phyloP scores from a whole-genome alignment of 2,797 vertebrate species.

The Rhinatrema bivittatum region DNA sequence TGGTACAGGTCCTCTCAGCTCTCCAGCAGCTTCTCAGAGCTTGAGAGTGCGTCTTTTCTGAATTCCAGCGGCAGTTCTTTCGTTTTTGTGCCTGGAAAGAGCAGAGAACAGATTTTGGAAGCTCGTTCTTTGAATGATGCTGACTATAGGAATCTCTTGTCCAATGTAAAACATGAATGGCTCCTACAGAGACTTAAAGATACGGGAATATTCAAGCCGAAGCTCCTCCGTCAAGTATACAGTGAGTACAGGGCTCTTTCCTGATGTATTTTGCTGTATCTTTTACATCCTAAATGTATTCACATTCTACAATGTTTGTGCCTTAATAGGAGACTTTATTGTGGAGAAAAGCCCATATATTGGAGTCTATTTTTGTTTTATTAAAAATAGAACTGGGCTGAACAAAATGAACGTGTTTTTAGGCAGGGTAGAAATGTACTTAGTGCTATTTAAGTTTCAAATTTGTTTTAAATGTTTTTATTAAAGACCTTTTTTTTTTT shows the following conservation, averaged over 20 bases:
- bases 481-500: no score
- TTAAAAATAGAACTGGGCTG: no score
- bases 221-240: slow-evolving; percentile 41
- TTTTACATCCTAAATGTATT: no score
- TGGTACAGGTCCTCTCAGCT: slow-evolving; percentile 8
- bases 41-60: neutral
- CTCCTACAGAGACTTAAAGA: slow-evolving; percentile 63
- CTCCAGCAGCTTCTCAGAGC: slow-evolving; percentile 25
- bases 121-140: slow-evolving; percentile 50
- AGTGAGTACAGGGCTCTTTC: slow-evolving; percentile 56
- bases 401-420: no score
- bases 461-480: no score
- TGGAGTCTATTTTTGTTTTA: no score
- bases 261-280: no score
- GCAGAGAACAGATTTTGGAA: slow-evolving; percentile 6
- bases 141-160: slow-evolving; percentile 71
- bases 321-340: no score
- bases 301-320: no score
- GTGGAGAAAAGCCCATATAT: no score
- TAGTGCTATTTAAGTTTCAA: no score
- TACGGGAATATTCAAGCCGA: slow-evolving; percentile 56
- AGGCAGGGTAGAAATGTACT: no score
- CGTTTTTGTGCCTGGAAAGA: slow-evolving; percentile 4
- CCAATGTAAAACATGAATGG: slow-evolving; percentile 75
- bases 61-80: slow-evolving; percentile 27